Evolutionary conservation across 2,888 invertebrate species (phyloP).

Genomic region (Drosophila cracens): DNA sequence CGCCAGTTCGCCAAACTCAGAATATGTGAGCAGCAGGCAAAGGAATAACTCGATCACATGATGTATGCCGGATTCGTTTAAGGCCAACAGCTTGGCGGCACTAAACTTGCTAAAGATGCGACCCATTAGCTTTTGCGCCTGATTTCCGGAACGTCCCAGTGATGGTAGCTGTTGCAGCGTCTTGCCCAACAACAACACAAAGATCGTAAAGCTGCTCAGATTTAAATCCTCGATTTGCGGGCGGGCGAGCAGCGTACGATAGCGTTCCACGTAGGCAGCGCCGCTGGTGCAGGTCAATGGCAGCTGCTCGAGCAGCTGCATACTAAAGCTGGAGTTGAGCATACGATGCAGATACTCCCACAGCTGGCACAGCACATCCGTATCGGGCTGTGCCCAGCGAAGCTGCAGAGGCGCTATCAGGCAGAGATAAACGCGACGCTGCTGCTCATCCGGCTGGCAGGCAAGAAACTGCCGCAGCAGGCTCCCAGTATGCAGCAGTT

Average conservation of each 20-base stretch:
- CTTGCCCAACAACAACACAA: slow-evolving; percentile 85
- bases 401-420: slow-evolving; percentile 84
- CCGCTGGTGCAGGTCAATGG: slow-evolving; percentile 81
- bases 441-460: slow-evolving; percentile 85
- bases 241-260: slow-evolving; percentile 82
- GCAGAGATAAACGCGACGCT: slow-evolving; percentile 85
- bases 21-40: slow-evolving; percentile 74
- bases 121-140: slow-evolving; percentile 86
- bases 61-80: slow-evolving; percentile 86
- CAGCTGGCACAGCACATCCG: slow-evolving; percentile 85
- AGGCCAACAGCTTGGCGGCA: slow-evolving; percentile 86
- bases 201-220: slow-evolving; percentile 86
- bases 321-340: slow-evolving; percentile 86
- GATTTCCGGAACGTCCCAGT: slow-evolving; percentile 54
- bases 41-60: slow-evolving; percentile 86
- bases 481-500: slow-evolving; percentile 35
- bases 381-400: slow-evolving; percentile 85
- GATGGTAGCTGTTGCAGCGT: slow-evolving; percentile 68
- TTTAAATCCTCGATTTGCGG: slow-evolving; percentile 77
- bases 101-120: slow-evolving; percentile 87
- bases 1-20: slow-evolving; percentile 78
- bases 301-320: slow-evolving; percentile 85
- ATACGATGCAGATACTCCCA: slow-evolving; percentile 88
- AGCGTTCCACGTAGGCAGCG: slow-evolving; percentile 83
- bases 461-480: slow-evolving; percentile 85